A percentile compares a stretch with the other conserved stretches of the same genome.
Evolutionary conservation across 2,797 vertebrate species (phyloP).

Genomic region (Centropyge bicolor): DNA sequence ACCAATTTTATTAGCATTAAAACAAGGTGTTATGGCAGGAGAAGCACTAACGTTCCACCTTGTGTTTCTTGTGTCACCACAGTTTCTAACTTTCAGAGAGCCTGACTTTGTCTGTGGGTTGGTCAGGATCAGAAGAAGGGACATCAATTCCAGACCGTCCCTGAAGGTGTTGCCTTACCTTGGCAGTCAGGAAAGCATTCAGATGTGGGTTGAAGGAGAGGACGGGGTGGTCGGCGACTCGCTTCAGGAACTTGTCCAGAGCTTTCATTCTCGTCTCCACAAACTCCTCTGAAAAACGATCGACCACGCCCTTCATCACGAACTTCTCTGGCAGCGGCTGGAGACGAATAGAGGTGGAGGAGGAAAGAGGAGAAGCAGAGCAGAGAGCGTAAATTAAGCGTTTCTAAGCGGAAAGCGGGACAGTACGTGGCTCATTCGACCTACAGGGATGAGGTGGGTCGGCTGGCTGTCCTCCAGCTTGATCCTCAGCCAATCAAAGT

Average conservation of each 20-base stretch:
- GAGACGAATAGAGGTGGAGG: neutral
- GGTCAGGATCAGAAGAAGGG: neutral
- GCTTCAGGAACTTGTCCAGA: slow-evolving; percentile 95
- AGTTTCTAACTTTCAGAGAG: neutral
- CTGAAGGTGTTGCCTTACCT: slow-evolving; percentile 68
- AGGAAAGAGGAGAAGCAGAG: neutral
- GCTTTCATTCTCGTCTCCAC: slow-evolving; percentile 97
- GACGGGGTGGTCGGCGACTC: slow-evolving; percentile 96
- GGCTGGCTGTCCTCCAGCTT: slow-evolving; percentile 98
- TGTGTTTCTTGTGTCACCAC: neutral
- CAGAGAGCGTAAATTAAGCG: neutral
- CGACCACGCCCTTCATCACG: slow-evolving; percentile 98
- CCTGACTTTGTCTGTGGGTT: neutral
- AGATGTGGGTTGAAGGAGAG: slow-evolving; percentile 97
- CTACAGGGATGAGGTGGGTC: slow-evolving; percentile 98
- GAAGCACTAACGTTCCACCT: neutral
- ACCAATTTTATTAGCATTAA: neutral
- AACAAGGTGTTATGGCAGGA: neutral
- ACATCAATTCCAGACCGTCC: neutral
- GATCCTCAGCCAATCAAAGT: slow-evolving; percentile 96
- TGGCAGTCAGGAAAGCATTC: slow-evolving; percentile 93
- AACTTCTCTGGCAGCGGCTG: slow-evolving; percentile 98
- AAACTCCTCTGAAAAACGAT: slow-evolving; percentile 97
- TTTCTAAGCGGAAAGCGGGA: neutral
- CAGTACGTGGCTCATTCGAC: slow-evolving; percentile 62